A percentile compares a stretch with the other conserved stretches of the same genome.
Conservation (phyloP, 2,113 vertebrate species). For the Columba janthina region DNA sequence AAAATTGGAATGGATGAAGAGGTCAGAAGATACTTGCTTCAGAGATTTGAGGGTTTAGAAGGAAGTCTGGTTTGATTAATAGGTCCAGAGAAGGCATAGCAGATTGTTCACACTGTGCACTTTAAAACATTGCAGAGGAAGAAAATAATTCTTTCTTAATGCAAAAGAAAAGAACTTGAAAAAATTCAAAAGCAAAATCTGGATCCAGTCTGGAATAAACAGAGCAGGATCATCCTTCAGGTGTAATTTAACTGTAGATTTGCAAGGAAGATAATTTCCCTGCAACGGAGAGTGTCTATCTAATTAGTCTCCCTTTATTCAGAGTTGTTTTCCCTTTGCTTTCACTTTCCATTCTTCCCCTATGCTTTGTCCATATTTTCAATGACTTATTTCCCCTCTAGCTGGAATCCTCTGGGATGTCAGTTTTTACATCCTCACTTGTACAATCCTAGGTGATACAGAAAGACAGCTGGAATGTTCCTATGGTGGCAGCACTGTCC, state of each 20-base stretch:
- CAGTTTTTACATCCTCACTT: neutral
- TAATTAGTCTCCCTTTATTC: neutral
- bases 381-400: neutral
- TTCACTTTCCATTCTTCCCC: neutral
- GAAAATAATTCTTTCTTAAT: neutral
- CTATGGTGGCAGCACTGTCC: neutral
- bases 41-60: neutral
- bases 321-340: neutral
- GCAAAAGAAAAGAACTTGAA: neutral
- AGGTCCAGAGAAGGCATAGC: neutral
- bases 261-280: neutral
- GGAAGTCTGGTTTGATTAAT: neutral
- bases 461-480: neutral
- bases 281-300: neutral
- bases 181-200: neutral
- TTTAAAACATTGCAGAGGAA: neutral
- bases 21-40: neutral
- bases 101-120: neutral
- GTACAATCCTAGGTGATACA: neutral
- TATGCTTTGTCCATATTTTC: neutral
- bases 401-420: neutral
- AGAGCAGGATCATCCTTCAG: neutral
- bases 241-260: neutral
- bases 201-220: neutral
- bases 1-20: neutral